Evolutionary conservation across 2,888 invertebrate species (phyloP), one percentile per base, ranked within the genome.

Genomic region (Ephialtes manifestator): DNA sequence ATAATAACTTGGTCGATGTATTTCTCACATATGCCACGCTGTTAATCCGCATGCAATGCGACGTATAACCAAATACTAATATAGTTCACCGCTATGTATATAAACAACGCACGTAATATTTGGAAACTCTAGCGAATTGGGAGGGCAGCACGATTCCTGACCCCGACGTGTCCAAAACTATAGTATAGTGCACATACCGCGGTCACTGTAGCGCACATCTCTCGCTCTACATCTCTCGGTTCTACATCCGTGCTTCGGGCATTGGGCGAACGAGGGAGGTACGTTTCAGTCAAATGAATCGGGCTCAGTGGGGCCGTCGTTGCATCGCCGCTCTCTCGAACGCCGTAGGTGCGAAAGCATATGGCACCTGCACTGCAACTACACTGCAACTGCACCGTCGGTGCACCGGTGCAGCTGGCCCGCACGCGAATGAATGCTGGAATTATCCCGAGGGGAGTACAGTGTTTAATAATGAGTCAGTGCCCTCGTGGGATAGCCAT

Each of bases 391-490:
- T 70, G 60, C 63, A 48, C 60, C 43, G 18, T 43, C 28, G 35
- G 35, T 39, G 35, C 63, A 28, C 31, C 43, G 13, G 13, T 60
- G 60, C 51, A 76, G 58, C 68, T 60, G 67, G 67, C 15, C 63
- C 48, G 53, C 68, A 86, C 83, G 85, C 24, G 70, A 65, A 82
- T 65, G 88, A 87, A 81, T 86, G 84, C 70, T 67, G 81, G 84
- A 88, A 89, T 91, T 90, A 90, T 86, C 80, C 90, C 89, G 84
- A 35, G 51, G 89, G 88, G 89, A 89, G 82, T 89, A 89, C 87
- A 88, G 84, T 89, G 90, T 91, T 92, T 91, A 92, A 91, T 92
- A 92, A 92, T 91, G 91, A 90, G 88, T 88, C 88, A 88, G 85
- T 87, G 80, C 87, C 84, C 89, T 83, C 89, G 53, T 81, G 90